Evolutionary conservation across 2,113 vertebrate genomes (phyloP).

Genomic region (Etheostoma spectabile): DNA sequence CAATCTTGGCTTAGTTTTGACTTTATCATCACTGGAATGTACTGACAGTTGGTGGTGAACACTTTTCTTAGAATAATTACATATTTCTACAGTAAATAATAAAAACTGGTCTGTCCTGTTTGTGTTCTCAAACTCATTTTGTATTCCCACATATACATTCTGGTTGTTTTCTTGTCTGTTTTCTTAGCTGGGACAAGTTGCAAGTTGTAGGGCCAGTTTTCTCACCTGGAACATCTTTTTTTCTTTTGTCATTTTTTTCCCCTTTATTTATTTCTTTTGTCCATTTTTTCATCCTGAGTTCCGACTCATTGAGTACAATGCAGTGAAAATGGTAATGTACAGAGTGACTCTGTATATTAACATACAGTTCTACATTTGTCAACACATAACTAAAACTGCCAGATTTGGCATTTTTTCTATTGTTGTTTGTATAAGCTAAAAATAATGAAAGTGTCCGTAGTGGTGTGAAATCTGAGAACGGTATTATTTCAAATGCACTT

Average conservation of each 20-base stretch:
- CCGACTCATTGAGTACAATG: not conserved
- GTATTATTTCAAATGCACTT: not conserved
- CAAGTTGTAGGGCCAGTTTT: constrained; percentile 56
- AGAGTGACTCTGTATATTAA: not conserved
- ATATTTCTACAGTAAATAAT: constrained; percentile 58
- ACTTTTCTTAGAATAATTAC: constrained; percentile 79
- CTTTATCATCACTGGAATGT: constrained; percentile 64
- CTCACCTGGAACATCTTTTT: constrained; percentile 45
- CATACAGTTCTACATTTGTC: constrained; percentile 27
- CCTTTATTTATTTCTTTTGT: constrained; percentile 41
- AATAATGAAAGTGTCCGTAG: not conserved
- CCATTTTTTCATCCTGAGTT: constrained; percentile 27
- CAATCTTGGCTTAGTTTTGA: constrained; percentile 48
- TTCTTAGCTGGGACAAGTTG: constrained; percentile 43
- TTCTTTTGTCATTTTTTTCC: constrained; percentile 35
- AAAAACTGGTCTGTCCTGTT: constrained; percentile 67
- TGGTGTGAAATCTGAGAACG: not conserved
- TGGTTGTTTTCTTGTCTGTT: not conserved
- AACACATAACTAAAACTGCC: constrained; percentile 51
- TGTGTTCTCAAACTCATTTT: constrained; percentile 59
- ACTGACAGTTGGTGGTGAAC: constrained; percentile 60
- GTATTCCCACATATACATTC: constrained; percentile 36
- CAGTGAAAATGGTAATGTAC: not conserved
- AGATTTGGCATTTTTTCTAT: constrained; percentile 30
- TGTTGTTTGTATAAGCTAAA: not conserved